Evolutionary conservation across 2,888 invertebrate genomes (phyloP).

Genomic region (Caradrina clavipalpis): DNA sequence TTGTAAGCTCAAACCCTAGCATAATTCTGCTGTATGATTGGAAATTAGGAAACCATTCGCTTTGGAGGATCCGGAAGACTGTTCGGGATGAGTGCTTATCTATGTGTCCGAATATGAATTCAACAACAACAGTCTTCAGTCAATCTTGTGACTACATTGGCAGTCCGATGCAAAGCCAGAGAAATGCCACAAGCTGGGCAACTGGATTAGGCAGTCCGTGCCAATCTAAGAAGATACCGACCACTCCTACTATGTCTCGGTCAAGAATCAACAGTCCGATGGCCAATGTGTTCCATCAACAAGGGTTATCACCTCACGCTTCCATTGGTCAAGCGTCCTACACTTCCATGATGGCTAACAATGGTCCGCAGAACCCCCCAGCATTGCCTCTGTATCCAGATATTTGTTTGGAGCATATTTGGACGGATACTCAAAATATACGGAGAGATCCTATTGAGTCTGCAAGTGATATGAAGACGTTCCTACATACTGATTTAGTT

Average conservation of each 20-base stretch:
- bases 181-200: conserved; percentile 81
- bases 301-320: conserved; percentile 86
- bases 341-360: conserved; percentile 86
- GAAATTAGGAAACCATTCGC: conserved; percentile 94
- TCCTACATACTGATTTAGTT: conserved; percentile 96
- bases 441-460: conserved; percentile 81
- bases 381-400: conserved; percentile 95
- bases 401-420: conserved; percentile 96
- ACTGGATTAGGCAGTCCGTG: conserved; percentile 83
- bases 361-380: conserved; percentile 87
- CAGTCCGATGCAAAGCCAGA: conserved; percentile 84
- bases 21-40: conserved; percentile 95
- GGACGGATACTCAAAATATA: conserved; percentile 93
- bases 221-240: conserved; percentile 78
- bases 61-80: conserved; percentile 95
- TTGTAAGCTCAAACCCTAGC: conserved; percentile 94
- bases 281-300: conserved; percentile 86
- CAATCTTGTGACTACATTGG: conserved; percentile 85
- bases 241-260: conserved; percentile 76
- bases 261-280: conserved; percentile 86
- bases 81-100: conserved; percentile 93
- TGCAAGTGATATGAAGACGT: conserved; percentile 91
- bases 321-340: conserved; percentile 87
- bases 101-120: conserved; percentile 90
- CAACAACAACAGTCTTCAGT: conserved; percentile 82